phyloP scores from a whole-genome alignment of 2,113 vertebrate genomes.

The Gymnocephalus cernua region DNA sequence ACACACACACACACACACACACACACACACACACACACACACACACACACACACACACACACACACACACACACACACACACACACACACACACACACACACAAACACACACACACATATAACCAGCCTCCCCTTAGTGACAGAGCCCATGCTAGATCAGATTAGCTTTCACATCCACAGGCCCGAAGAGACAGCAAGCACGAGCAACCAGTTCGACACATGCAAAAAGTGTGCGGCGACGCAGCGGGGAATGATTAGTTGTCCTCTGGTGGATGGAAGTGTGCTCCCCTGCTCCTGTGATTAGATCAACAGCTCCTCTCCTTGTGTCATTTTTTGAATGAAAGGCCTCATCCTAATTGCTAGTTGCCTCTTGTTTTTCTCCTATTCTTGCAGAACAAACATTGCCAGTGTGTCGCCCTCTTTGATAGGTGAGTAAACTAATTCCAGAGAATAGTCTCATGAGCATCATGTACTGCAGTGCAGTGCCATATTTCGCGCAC shows the following conservation, averaged over 20 bases:
- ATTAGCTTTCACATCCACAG: conserved; percentile 63
- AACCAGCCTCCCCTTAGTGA: conserved; percentile 24
- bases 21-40: not conserved
- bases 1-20: not conserved
- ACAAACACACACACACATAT: not conserved
- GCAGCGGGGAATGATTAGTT: conserved; percentile 51
- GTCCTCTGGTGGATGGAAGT: conserved; percentile 53
- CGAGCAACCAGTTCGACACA: conserved; percentile 15
- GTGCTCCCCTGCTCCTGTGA: conserved; percentile 42
- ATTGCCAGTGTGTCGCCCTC: not conserved
- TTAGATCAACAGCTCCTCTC: conserved; percentile 35
- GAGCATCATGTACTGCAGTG: conserved; percentile 65
- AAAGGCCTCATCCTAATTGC: conserved; percentile 39
- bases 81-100: conserved; percentile 1
- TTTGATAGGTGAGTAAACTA: conserved; percentile 63
- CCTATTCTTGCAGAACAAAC: conserved; percentile 35
- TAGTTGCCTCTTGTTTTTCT: conserved; percentile 35
- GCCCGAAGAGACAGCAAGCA: conserved; percentile 38
- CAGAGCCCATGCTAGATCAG: conserved; percentile 61
- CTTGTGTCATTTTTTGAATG: conserved; percentile 28
- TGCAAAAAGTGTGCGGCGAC: conserved; percentile 18
- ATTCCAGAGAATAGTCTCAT: conserved; percentile 60
- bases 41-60: conserved; percentile 2
- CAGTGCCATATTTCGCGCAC: conserved; percentile 43
- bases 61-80: not conserved